phyloP scores from a whole-genome alignment of 2,797 vertebrate species.

The Apogon hyalosoma region DNA sequence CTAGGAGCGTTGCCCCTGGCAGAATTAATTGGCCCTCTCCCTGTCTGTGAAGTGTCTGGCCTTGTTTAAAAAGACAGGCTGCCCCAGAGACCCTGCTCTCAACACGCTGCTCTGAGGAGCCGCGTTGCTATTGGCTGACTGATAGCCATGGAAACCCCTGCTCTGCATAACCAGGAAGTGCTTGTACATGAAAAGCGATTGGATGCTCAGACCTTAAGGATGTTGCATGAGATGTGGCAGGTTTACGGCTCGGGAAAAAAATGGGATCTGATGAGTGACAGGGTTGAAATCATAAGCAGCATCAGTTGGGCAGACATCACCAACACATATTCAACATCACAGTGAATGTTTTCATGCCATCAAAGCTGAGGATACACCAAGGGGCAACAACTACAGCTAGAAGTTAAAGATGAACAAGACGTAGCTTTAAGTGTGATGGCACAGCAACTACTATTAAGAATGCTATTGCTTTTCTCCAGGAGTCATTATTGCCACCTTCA shows the following conservation, averaged over 20 bases:
- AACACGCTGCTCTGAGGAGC: conserved; percentile 61
- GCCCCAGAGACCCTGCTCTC: conserved; percentile 80
- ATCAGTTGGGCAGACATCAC: too few species aligned
- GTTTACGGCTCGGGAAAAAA: background rate
- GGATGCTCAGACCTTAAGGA: conserved; percentile 24
- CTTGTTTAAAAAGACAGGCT: conserved; percentile 85
- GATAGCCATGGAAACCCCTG: conserved; percentile 82
- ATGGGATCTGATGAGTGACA: background rate
- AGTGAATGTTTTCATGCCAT: too few species aligned
- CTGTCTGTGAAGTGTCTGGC: conserved; percentile 86
- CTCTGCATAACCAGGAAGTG: conserved; percentile 77
- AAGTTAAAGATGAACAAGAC: too few species aligned
- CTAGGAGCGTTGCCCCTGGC: conserved; percentile 83
- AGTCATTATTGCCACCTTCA: too few species aligned
- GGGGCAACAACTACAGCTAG: too few species aligned
- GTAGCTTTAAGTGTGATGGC: too few species aligned
- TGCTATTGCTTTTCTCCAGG: too few species aligned
- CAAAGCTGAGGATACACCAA: too few species aligned
- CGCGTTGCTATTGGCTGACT: conserved; percentile 73
- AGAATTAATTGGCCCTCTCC: conserved; percentile 85
- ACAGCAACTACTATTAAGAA: too few species aligned
- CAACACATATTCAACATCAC: too few species aligned
- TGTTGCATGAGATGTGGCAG: background rate
- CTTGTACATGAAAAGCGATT: conserved; percentile 44
- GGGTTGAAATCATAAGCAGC: too few species aligned